Base-by-base conservation (phyloP, 1,140 invertebrate species). In the Mercenaria mercenaria region DNA sequence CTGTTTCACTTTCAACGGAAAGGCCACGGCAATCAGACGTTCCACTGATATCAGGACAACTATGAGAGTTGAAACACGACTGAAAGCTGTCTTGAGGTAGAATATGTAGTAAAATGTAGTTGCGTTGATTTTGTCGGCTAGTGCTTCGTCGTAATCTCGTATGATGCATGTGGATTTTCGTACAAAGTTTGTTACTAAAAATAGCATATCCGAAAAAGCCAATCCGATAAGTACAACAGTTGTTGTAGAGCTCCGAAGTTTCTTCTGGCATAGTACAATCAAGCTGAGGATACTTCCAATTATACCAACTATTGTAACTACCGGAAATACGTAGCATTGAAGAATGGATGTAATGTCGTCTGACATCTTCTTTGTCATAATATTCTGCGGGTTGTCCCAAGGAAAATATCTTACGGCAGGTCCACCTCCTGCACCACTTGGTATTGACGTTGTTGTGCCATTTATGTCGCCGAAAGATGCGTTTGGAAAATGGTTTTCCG, bases 161-260 rank as follows among this genome's bases (percentile, higher is more conserved):
- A 93, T 88, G 23, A 91, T 88, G 43, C 87, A 88, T 20, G 74
- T 88, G n/a, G 90, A 91, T 39, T 91, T 91, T 32, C 92, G 84
- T n/a, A 88, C 37, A 47, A 87, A 79, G 43, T 87, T 91, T 23
- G 90, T 81, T 23, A 91, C 32, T 1, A 92, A 82, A 72, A 77
- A 92, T 26, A 83, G 34, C 20, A 90, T 39, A 69, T 92, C 92
- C 18, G 92, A 88, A 41, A 91, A 29, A 41, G 92, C 77, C 4
- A 92, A 52, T 0, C 80, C 89, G 11, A 90, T 77, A 18, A 92
- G 61, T n/a, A 90, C 59, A 34, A 92, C 76, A 43, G 85, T 69
- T n/a, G 90, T 91, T 20, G 88, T 90, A 15, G 85, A 81, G 10
- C 26, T 69, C 26, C 90, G 64, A 4, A 90, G 43, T 10, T 88